Conservation (phyloP, 2,797 vertebrate genomes). For the Poeciliopsis gracilis region DNA sequence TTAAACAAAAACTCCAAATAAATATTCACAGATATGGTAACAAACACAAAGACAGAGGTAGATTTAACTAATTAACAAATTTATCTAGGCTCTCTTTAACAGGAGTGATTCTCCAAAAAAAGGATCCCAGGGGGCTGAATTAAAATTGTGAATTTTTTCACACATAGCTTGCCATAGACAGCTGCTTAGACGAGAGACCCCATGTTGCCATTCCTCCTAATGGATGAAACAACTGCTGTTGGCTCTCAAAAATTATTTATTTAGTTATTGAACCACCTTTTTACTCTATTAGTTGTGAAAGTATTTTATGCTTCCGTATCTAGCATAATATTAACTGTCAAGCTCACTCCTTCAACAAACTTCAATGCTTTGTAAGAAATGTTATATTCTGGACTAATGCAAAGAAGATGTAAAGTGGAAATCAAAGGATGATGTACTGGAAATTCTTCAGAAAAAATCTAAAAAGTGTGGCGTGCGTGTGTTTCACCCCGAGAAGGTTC, state of each 20-base stretch:
- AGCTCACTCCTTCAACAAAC: not conserved
- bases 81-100: not conserved
- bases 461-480: not conserved
- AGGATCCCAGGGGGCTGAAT: not conserved
- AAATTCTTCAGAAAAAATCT: not conserved
- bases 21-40: not conserved
- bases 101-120: not conserved
- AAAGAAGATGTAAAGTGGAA: not conserved
- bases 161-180: not conserved
- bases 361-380: not conserved
- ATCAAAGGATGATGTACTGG: not conserved
- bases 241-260: constrained; percentile 18
- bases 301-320: not conserved
- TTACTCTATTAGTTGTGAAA: not conserved
- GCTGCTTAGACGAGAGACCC: constrained; percentile 27
- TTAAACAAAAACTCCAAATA: not conserved
- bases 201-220: constrained; percentile 38
- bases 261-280: not conserved
- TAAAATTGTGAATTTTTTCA: not conserved
- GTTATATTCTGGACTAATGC: not conserved
- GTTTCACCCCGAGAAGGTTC: not conserved
- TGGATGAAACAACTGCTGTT: constrained; percentile 4
- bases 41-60: not conserved
- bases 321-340: not conserved
- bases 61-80: not conserved